These are phyloP conservation scores for Scrobipalpa atriplicella DNA, from an alignment of 2,888 invertebrate species.

Conservation along the genomic window DNA sequence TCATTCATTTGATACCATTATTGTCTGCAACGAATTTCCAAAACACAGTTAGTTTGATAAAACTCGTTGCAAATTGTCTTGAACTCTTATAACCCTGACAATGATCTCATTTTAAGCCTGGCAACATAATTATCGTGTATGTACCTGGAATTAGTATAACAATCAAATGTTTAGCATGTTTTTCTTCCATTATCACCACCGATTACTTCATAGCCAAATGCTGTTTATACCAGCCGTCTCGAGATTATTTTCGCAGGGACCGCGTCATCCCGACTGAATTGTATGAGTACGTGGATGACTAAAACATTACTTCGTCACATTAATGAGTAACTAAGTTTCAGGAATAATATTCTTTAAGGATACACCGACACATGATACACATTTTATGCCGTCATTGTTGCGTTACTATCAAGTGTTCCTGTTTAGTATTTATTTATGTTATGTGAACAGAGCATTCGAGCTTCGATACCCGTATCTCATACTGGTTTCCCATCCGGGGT, in stretches of 20 bases:
- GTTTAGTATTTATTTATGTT: conserved; percentile 11
- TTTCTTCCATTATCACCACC: conserved; percentile 45
- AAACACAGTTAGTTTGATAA: neutral
- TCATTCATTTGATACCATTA: conserved; percentile 6
- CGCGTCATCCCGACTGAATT: conserved; percentile 68
- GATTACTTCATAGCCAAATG: conserved; percentile 48
- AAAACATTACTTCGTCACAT: conserved; percentile 56
- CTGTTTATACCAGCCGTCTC: conserved; percentile 61
- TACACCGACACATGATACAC: neutral
- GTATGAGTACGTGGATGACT: conserved; percentile 72
- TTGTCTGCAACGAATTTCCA: neutral
- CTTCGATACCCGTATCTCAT: neutral
- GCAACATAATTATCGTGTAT: neutral
- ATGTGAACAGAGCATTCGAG: neutral
- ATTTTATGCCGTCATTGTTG: conserved; percentile 15
- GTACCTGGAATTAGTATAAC: conserved; percentile 8
- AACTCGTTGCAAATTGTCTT: neutral
- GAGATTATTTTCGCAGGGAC: conserved; percentile 69
- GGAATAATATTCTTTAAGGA: conserved; percentile 11
- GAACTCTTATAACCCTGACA: too few relatives aligned
- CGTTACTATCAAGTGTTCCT: neutral
- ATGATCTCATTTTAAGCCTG: conserved; percentile 13
- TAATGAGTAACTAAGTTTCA: conserved; percentile 58
- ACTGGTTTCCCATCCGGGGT: conserved; percentile 10
- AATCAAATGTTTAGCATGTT: conserved; percentile 37